phyloP scores from a whole-genome alignment of 2,888 invertebrate species.

The Nasonovia ribisnigri region DNA sequence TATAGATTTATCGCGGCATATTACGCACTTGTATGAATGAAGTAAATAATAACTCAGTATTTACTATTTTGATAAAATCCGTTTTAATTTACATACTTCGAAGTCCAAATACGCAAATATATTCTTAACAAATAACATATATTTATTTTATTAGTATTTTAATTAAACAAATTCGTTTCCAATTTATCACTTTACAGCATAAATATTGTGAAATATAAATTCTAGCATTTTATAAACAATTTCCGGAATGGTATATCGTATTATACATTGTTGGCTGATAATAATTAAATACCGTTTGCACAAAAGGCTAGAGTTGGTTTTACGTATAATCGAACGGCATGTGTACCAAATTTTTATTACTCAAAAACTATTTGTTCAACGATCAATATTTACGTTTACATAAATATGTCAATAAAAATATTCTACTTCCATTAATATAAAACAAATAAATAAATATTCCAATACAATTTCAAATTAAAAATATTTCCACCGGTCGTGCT shows the following conservation, averaged over 20 bases:
- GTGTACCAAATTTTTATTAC: background rate
- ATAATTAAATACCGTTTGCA: background rate
- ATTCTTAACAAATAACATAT: background rate
- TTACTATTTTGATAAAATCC: background rate
- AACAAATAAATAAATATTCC: background rate
- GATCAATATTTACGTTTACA: background rate
- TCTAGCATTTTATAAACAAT: background rate
- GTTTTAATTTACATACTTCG: background rate
- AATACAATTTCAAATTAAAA: background rate
- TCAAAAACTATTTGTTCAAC: background rate
- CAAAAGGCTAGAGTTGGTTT: background rate
- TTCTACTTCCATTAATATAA: background rate
- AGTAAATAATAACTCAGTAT: background rate
- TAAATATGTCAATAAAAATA: background rate
- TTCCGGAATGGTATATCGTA: background rate
- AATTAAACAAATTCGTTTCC: background rate
- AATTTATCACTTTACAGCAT: background rate
- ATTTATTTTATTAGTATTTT: background rate
- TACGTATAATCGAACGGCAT: background rate
- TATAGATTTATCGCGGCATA: background rate
- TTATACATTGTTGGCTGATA: background rate
- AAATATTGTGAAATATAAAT: constrained; percentile 3
- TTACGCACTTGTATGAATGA: background rate
- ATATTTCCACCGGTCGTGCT: background rate
- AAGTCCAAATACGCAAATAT: background rate